Percentiles rank a stretch among this genome's conserved stretches.
Conservation (phyloP, 2,797 vertebrate genomes). For the Tragelaphus eurycerus region DNA sequence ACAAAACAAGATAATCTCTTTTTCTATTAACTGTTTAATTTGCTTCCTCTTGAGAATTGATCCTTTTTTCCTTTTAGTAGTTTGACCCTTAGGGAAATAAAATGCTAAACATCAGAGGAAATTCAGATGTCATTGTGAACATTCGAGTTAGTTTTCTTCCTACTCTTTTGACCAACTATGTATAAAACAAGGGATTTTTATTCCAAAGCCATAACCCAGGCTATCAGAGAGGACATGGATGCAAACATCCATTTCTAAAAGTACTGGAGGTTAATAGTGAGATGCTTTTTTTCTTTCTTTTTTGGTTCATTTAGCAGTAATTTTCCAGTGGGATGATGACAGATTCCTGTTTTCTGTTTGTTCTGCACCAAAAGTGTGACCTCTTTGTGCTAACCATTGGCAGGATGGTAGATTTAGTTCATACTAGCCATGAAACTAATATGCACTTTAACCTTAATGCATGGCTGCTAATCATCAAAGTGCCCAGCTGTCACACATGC, state of each 20-base stretch:
- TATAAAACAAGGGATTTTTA: slow-evolving; percentile 59
- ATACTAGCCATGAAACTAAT: slow-evolving; percentile 72
- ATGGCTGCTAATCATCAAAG: slow-evolving; percentile 70
- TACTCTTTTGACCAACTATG: slow-evolving; percentile 43
- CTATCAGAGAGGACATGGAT: background rate
- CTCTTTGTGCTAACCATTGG: slow-evolving; percentile 64
- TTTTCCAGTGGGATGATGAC: slow-evolving; percentile 72
- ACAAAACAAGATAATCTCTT: slow-evolving; percentile 35
- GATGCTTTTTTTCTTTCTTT: slow-evolving; percentile 70
- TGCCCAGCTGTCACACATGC: slow-evolving; percentile 37
- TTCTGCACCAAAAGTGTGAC: slow-evolving; percentile 69
- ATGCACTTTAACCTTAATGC: slow-evolving; percentile 76
- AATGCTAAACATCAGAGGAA: slow-evolving; percentile 45
- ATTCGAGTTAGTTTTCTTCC: slow-evolving; percentile 23
- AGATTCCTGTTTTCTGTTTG: slow-evolving; percentile 69
- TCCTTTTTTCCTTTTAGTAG: slow-evolving; percentile 52
- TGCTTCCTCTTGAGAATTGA: slow-evolving; percentile 19
- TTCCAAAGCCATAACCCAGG: slow-evolving; percentile 42
- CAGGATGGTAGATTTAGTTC: slow-evolving; percentile 80
- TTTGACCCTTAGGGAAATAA: slow-evolving; percentile 53
- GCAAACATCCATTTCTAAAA: slow-evolving; percentile 70
- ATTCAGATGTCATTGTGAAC: background rate
- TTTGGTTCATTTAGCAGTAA: slow-evolving; percentile 71
- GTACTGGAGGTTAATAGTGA: slow-evolving; percentile 72
- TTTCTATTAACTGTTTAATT: slow-evolving; percentile 36